Evolutionary conservation across 2,888 invertebrate genomes (phyloP), one percentile per base, ranked within the genome.

Genomic region (Hypselothyrea guttata): DNA sequence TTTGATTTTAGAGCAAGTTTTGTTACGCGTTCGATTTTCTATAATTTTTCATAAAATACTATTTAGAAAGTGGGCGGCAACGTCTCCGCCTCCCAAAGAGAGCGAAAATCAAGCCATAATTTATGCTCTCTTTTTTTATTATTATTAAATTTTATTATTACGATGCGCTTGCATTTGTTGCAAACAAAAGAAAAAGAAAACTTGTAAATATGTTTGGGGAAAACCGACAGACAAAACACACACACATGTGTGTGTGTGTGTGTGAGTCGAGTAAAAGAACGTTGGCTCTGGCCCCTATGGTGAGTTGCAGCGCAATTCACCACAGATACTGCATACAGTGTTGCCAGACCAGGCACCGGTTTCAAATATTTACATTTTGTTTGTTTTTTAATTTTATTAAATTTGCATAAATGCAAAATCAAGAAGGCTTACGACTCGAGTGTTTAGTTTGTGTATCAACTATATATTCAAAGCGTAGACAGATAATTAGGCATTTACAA

Each of bases 231-330:
- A 47, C 22, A 27, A n/a, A 40, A 22, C 18, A 41, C 9, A 30
- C 30, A 30, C 7, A 71, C 59, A 71, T 66, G 67, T 56, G 55
- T 54, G 35, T 65, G 38, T 55, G 61, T 38, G 55, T 67, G 49
- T 71, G 59, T 4, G 22, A 22, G 22, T 22, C 13, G n/a, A n/a
- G n/a, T n/a, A n/a, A n/a, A n/a, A n/a, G n/a, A n/a, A n/a, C n/a
- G n/a, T n/a, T n/a, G n/a, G n/a, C n/a, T n/a, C n/a, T n/a, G 45
- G 61, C 51, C 68, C 51, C 70, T 68, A 52, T 71, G 70, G 70
- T 71, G 70, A 52, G 48, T 73, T 73, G 55, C 58, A 58, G 22
- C 35, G 5, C 48, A 73, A 73, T 40, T 34, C 70, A 71, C 73
- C 70, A 71, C 63, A 58, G 56, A 37, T 47, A 22, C 40, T 48